Base-by-base conservation (phyloP, 2,888 invertebrate genomes). In the Himalopsyche japonica region DNA sequence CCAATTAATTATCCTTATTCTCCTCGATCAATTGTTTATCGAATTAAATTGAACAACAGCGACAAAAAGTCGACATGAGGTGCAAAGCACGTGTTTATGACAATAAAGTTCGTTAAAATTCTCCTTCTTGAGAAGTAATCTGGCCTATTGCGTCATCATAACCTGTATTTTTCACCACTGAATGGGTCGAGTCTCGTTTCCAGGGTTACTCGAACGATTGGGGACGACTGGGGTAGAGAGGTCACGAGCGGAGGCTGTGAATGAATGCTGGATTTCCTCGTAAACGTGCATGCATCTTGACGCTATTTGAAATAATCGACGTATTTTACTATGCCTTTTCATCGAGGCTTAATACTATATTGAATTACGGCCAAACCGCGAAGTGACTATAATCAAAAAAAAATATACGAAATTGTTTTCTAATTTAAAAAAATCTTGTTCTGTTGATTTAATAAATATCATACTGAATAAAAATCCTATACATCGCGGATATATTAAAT, bases 71-170 rank as follows among this genome's bases (percentile, higher is more conserved):
- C 20, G 20, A 57, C 20, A 57, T 57, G 57, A 20, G 20, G 20
- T 10, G n/a, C n/a, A 57, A 57, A 8, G 20, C 57, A 57, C 57
- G 57, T 57, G 57, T 57, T 57, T 57, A 20, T 24, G 57, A 57
- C 57, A 57, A 57, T 57, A 24, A 20, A 57, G n/a, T 20, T 57
- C 10, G 8, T 57, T 57, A 20, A 57, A 57, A 57, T n/a, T 20
- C 57, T 24, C 57, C 57, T 57, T 57, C 57, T 57, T 57, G 57
- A 57, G 20, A 57, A 24, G 20, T 20, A 57, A 57, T 57, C 57
- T 24, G 57, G 57, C 76, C 30, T 81, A 81, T 81, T 81, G 48
- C 47, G 49, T 76, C 81, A 76, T 76, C 81, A 76, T 76, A 48
- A 48, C 76, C 76, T 47, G 49, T 57, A 57, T 57, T 20, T 81